phyloP scores from a whole-genome alignment of 2,888 invertebrate species.

The Cryptocephalus primarius region DNA sequence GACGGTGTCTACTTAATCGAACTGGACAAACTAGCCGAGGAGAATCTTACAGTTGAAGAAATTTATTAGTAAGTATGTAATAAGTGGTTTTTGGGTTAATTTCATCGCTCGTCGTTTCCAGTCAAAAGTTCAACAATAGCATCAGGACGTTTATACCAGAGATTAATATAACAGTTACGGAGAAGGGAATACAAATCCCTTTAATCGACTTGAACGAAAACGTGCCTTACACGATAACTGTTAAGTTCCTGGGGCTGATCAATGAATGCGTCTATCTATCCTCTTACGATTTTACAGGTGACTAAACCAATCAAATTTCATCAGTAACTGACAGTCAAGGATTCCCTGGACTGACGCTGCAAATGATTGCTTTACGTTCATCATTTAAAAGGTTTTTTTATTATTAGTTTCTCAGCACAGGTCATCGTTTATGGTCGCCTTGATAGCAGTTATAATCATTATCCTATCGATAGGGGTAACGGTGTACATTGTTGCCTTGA shows the following conservation, averaged over 20 bases:
- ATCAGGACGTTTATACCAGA: constrained; percentile 6
- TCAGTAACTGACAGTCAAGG: no score
- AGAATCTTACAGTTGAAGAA: constrained; percentile 7
- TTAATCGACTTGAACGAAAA: constrained; percentile 8
- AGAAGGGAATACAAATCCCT: constrained; percentile 6
- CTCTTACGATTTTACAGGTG: constrained; percentile 6
- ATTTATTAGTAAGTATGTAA: constrained; percentile 11
- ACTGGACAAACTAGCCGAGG: constrained; percentile 7
- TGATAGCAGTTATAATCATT: no score
- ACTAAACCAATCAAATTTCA: not conserved
- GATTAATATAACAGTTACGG: constrained; percentile 2
- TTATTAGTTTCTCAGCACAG: no score
- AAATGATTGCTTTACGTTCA: no score
- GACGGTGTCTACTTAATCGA: constrained; percentile 7
- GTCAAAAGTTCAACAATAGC: constrained; percentile 5
- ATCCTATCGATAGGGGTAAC: no score
- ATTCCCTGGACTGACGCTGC: no score
- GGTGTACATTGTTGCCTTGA: no score
- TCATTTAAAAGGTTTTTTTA: no score
- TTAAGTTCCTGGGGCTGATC: constrained; percentile 7
- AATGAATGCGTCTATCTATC: constrained; percentile 10
- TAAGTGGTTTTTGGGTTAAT: not conserved
- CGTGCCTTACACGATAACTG: constrained; percentile 8
- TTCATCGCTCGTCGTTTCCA: constrained; percentile 4
- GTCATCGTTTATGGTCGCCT: no score